phyloP scores from a whole-genome alignment of 92 coral and sea anemone species.

The Palythoa grandiflora region DNA sequence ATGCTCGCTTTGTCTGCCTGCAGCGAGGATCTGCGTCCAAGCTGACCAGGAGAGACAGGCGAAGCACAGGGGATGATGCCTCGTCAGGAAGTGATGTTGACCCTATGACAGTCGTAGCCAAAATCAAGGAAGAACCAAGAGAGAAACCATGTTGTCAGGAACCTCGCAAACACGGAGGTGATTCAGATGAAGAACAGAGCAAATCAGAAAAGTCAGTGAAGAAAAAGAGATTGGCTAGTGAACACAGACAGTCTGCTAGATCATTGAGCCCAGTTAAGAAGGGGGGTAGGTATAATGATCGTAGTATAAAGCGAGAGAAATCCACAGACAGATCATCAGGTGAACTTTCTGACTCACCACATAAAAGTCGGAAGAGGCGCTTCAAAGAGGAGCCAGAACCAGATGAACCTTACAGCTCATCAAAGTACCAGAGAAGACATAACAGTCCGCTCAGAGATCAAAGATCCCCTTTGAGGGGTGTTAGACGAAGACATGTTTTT shows the following conservation, averaged over 20 bases:
- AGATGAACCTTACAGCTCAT: constrained; percentile 29
- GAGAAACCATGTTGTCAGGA: neutral
- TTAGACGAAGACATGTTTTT: constrained; percentile 23
- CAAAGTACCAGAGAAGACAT: constrained; percentile 19
- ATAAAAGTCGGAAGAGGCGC: constrained; percentile 1
- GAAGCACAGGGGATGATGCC: constrained; percentile 20
- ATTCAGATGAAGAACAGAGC: neutral
- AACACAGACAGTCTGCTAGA: neutral
- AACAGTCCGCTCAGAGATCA: constrained; percentile 7
- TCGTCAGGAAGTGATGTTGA: neutral
- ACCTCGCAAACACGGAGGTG: neutral
- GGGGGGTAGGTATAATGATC: neutral
- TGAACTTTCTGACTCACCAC: constrained; percentile 37
- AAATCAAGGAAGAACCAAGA: constrained; percentile 30
- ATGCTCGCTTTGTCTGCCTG: constrained; percentile 57
- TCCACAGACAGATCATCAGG: constrained; percentile 28
- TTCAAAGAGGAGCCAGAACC: constrained; percentile 43
- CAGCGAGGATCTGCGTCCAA: constrained; percentile 52
- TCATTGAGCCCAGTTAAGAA: neutral
- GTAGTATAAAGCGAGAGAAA: constrained; percentile 8
- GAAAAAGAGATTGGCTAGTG: neutral
- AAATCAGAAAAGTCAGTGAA: neutral
- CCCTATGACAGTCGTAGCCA: neutral
- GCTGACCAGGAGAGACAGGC: constrained; percentile 56
- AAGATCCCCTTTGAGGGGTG: neutral